Conservation (phyloP, 2,888 invertebrate genomes). For the Oxystoma pomonae region DNA sequence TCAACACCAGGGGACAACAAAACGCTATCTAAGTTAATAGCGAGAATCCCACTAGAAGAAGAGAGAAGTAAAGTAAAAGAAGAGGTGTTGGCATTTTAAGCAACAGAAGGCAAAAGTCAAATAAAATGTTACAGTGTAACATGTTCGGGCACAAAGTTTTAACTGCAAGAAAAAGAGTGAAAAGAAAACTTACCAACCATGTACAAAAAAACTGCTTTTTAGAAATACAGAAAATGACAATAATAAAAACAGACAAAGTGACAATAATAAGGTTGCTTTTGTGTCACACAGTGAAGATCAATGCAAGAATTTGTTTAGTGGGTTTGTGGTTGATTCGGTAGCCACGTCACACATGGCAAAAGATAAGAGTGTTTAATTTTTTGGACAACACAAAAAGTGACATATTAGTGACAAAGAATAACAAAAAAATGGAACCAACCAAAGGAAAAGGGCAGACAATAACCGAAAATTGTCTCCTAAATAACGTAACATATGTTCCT, state of each 20-base stretch:
- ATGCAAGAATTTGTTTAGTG: not conserved
- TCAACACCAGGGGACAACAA: constrained; percentile 12
- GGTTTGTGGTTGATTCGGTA: constrained; percentile 10
- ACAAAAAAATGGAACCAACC: not conserved
- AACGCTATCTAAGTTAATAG: constrained; percentile 1
- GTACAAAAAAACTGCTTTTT: not conserved
- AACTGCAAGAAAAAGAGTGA: not conserved
- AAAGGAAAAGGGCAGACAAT: not conserved
- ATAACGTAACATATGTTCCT: constrained; percentile 29
- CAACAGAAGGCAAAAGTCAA: not conserved
- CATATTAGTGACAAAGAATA: not conserved
- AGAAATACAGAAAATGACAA: constrained; percentile 1
- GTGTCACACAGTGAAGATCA: not conserved
- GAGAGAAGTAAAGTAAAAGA: constrained; percentile 15
- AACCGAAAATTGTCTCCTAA: constrained; percentile 15
- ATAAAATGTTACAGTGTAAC: too few species aligned
- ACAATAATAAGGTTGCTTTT: constrained; percentile 1
- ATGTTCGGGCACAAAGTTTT: not conserved
- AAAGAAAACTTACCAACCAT: constrained; percentile 12
- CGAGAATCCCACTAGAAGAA: constrained; percentile 10
- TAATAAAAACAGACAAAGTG: not conserved
- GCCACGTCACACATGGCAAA: constrained; percentile 16
- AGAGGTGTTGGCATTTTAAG: constrained; percentile 4
- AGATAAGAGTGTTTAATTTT: constrained; percentile 2
- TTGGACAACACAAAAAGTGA: not conserved